Base-by-base conservation (phyloP, 2,113 vertebrate species). In the Nannospalax galili region DNA sequence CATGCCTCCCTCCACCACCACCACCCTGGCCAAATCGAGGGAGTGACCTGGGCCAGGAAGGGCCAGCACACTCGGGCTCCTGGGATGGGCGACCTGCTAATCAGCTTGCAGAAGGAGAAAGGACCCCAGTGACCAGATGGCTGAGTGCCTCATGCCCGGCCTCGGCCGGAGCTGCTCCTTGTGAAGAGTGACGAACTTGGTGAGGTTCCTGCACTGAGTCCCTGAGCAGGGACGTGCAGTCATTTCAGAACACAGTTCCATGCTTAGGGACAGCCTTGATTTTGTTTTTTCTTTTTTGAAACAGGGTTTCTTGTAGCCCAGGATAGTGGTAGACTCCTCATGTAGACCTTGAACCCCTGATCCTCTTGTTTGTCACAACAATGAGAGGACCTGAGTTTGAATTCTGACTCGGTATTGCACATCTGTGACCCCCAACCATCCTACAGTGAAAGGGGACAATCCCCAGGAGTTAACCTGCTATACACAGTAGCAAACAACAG, bases 351-450 rank as follows among this genome's bases (percentile, higher is more conserved):
- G 60, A 67, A 22, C 62, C 35, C 17, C 80, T 30, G 30, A 45
- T 20, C 28, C 62, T 84, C 62, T n/a, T 45, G 28, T 32, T 22
- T 45, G 60, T 22, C 11, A n/a, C 28, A 62, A 4, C 0, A 30
- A 45, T 9, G 28, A 30, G 24, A 40, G 26, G 75, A 37, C 24
- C 40, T 32, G 28, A 19, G 40, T 30, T 64, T 9, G 40, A 58
- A n/a, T 82, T 22, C 81, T 30, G 2, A 1, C 0, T 3, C 10
- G 2, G 81, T 5, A 2, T 10, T 5, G 62, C 58, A 4, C 62
- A 12, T 3, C 28, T 22, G 80, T 28, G 3, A 4, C 2, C 26
- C n/a, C 35, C 56, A 40, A n/a, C 48, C 11, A 52, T 11, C 11
- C 6, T 52, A 52, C 48, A 52, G 48, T 52, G 48, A 52, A 11